Conservation (phyloP, 2,797 vertebrate genomes). For the Astyanax mexicanus region DNA sequence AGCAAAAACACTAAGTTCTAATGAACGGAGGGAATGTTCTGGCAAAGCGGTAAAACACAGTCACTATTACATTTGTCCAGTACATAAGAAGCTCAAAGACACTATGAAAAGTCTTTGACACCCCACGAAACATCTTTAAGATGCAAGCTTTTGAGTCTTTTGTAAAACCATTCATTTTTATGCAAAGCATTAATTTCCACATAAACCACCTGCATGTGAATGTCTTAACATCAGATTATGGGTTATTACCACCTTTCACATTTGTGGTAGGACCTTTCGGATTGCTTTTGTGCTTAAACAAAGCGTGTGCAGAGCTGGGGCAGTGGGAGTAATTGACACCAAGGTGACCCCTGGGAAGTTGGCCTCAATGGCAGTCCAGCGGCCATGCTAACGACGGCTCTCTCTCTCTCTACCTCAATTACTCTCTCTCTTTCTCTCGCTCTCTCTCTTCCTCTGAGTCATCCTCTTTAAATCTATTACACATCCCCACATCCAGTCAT, state of each 20-base stretch:
- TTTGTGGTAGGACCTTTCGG: not conserved
- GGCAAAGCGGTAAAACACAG: too few relatives aligned
- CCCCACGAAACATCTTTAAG: too few relatives aligned
- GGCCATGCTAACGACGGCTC: slow-evolving; percentile 61
- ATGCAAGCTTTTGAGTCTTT: not conserved
- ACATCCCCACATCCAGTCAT: slow-evolving; percentile 1
- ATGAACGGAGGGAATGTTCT: too few relatives aligned
- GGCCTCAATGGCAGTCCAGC: slow-evolving; percentile 42
- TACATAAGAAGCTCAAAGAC: too few relatives aligned
- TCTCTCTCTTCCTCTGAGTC: not conserved
- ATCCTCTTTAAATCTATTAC: slow-evolving; percentile 33
- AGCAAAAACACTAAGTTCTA: too few relatives aligned
- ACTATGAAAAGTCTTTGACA: too few relatives aligned
- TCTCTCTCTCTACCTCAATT: slow-evolving; percentile 41
- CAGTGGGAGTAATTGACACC: slow-evolving; percentile 39
- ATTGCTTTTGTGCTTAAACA: slow-evolving; percentile 32
- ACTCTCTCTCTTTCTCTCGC: slow-evolving; percentile 13
- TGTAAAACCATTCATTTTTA: not conserved
- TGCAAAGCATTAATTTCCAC: not conserved
- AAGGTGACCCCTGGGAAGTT: slow-evolving; percentile 43
- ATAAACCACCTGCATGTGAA: not conserved
- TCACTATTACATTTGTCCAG: too few relatives aligned
- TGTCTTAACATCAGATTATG: not conserved
- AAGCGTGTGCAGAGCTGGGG: not conserved
- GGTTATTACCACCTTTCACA: not conserved